Conservation (phyloP, 64 coral and sea anemone species). For the Platygyra sinensis region DNA sequence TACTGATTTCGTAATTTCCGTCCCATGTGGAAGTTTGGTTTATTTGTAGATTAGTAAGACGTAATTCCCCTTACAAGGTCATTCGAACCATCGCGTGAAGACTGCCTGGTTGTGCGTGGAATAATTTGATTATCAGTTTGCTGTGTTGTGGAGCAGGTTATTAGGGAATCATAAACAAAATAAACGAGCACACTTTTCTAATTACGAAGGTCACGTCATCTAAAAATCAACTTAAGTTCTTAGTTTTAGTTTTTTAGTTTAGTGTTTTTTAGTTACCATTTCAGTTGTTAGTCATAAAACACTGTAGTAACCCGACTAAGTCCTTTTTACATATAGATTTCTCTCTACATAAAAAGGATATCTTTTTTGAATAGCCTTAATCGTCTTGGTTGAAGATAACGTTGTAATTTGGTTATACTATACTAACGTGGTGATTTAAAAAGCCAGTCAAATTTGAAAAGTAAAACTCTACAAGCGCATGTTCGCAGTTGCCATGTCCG, state of each 20-base stretch:
- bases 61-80: background rate
- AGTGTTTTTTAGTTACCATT: background rate
- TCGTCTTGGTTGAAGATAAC: too few species aligned
- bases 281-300: background rate
- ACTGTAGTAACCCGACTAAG: background rate
- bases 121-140: conserved; percentile 10
- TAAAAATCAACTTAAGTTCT: too few species aligned
- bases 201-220: background rate
- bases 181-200: background rate
- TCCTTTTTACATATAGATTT: too few species aligned
- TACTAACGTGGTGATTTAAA: too few species aligned
- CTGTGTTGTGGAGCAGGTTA: background rate
- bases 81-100: background rate
- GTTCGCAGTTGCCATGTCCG: background rate
- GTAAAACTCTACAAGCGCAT: background rate
- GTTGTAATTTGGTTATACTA: too few species aligned
- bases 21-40: background rate
- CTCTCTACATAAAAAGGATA: too few species aligned
- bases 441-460: background rate
- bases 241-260: background rate
- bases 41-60: background rate
- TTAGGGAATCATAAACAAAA: background rate
- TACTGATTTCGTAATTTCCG: background rate
- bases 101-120: background rate
- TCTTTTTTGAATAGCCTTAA: too few species aligned